phyloP scores from a whole-genome alignment of 2,888 invertebrate species.

The Apotomis capreana region DNA sequence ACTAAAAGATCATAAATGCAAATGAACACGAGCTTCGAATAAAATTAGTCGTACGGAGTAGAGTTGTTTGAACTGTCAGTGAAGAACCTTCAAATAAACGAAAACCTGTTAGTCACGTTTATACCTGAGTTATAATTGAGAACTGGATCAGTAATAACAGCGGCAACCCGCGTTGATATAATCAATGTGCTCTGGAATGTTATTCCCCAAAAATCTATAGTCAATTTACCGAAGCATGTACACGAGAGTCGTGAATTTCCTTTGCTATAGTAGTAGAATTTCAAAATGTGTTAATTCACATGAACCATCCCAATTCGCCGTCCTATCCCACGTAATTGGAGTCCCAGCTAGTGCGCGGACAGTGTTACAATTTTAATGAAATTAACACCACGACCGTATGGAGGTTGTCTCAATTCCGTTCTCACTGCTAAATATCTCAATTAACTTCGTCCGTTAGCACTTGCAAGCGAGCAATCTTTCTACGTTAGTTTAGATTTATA shows the following conservation, averaged over 20 bases:
- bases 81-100: conserved; percentile 4
- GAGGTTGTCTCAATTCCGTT: conserved; percentile 36
- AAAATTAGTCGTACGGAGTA: conserved; percentile 1
- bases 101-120: conserved; percentile 29
- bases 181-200: background rate
- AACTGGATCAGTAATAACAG: conserved; percentile 5
- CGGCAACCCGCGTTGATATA: background rate
- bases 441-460: conserved; percentile 6
- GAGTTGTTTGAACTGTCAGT: conserved; percentile 16
- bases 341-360: conserved; percentile 7
- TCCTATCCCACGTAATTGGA: conserved; percentile 23
- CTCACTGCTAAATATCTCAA: conserved; percentile 32
- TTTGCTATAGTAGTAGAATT: background rate
- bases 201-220: background rate
- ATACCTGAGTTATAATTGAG: background rate
- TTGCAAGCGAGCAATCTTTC: background rate
- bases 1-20: background rate
- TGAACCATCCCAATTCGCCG: background rate
- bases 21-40: conserved; percentile 1
- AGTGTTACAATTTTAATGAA: conserved; percentile 32
- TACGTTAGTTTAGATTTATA: background rate
- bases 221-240: background rate
- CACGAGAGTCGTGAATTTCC: background rate
- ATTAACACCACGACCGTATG: conserved; percentile 35
- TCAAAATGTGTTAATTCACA: background rate